Evolutionary conservation across 2,797 vertebrate species (phyloP).

Genomic region (Chelon auratus): DNA sequence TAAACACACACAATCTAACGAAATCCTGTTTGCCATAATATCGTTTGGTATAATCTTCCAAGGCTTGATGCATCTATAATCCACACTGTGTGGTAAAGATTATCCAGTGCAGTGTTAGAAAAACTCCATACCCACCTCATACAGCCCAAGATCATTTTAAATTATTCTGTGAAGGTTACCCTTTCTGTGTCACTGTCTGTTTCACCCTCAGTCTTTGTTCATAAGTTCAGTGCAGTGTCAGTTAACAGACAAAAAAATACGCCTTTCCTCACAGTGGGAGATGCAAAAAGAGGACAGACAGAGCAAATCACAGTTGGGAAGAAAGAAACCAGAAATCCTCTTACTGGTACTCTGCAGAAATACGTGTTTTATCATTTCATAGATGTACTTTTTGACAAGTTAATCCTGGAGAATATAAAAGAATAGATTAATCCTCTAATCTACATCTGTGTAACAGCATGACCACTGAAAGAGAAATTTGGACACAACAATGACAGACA

Average conservation of each 20-base stretch:
- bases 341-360: conserved; percentile 15
- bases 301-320: conserved; percentile 11
- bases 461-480: conserved; percentile 18
- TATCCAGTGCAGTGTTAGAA: conserved; percentile 14
- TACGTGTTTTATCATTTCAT: conserved; percentile 23
- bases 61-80: conserved; percentile 13
- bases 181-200: conserved; percentile 2
- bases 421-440: conserved; percentile 51
- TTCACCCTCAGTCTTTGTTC: conserved; percentile 15
- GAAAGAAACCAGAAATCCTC: conserved; percentile 17
- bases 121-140: conserved; percentile 9
- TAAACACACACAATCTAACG: conserved; percentile 41
- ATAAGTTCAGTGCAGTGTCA: conserved; percentile 41
- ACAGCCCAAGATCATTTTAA: not conserved
- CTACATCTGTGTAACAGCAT: conserved; percentile 28
- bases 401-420: conserved; percentile 46
- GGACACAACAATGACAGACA: conserved; percentile 15
- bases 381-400: conserved; percentile 45
- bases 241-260: conserved; percentile 18
- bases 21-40: conserved; percentile 55
- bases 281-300: conserved; percentile 17
- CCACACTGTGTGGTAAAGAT: conserved; percentile 27
- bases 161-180: not conserved
- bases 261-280: conserved; percentile 32
- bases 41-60: conserved; percentile 39